Conservation (phyloP, 1,140 invertebrate species). For the Phocides pigmalion region DNA sequence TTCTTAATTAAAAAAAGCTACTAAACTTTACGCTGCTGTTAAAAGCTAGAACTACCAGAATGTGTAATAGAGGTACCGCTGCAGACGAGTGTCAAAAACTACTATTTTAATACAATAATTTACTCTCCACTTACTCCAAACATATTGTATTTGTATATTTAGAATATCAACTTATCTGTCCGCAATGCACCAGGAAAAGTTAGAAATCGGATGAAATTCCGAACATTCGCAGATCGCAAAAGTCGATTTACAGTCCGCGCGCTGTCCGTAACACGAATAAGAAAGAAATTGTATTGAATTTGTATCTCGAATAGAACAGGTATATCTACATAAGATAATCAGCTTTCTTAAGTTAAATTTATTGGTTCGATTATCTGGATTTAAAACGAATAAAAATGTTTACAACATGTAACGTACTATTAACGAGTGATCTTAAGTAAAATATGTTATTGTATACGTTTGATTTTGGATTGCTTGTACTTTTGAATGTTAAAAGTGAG, state of each 20-base stretch:
- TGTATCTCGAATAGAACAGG: constrained; percentile 22
- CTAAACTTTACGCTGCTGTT: too few relatives aligned
- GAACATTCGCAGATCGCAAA: constrained; percentile 24
- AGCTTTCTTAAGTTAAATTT: constrained; percentile 2
- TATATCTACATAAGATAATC: constrained; percentile 14
- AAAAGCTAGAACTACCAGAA: too few relatives aligned
- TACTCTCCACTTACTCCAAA: neutral
- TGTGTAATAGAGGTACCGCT: too few relatives aligned
- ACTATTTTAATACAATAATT: too few relatives aligned
- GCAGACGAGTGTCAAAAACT: too few relatives aligned
- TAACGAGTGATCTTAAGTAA: too few relatives aligned
- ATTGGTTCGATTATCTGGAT: neutral
- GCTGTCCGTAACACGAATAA: constrained; percentile 22
- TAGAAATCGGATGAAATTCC: constrained; percentile 33
- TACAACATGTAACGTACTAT: too few relatives aligned
- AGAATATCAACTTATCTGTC: constrained; percentile 16
- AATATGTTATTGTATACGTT: too few relatives aligned
- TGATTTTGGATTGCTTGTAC: too few relatives aligned
- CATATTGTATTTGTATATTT: constrained; percentile 5
- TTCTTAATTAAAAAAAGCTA: too few relatives aligned
- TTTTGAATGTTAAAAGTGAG: too few relatives aligned
- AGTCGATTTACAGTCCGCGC: constrained; percentile 29
- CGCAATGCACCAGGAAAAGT: constrained; percentile 19
- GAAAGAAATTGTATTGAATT: constrained; percentile 32
- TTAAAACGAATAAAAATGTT: too few relatives aligned